phyloP scores from a whole-genome alignment of 1,140 invertebrate species.

The Formica exsecta region DNA sequence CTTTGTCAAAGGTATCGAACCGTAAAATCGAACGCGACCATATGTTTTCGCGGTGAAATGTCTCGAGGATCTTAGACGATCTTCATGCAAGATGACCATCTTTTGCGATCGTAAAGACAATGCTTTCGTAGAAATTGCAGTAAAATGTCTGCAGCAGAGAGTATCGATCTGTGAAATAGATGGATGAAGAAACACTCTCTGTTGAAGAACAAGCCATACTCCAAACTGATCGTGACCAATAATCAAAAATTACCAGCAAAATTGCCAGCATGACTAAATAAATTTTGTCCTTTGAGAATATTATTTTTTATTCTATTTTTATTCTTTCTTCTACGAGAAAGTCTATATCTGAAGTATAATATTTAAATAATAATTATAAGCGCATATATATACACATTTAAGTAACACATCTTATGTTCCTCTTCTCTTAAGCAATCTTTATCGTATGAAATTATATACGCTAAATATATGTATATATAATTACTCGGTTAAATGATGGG shows the following conservation, averaged over 20 bases:
- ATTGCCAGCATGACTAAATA: neutral
- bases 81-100: neutral
- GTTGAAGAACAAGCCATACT: neutral
- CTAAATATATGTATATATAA: neutral
- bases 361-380: conserved; percentile 9
- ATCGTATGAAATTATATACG: conserved; percentile 4
- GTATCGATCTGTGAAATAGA: conserved; percentile 68
- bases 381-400: neutral
- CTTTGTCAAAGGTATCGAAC: conserved; percentile 46
- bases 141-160: conserved; percentile 22
- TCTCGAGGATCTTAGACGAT: neutral
- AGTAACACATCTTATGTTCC: neutral
- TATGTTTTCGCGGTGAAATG: conserved; percentile 23
- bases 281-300: neutral
- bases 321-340: neutral
- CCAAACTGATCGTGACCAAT: neutral
- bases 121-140: conserved; percentile 59
- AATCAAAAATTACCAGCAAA: too few species aligned
- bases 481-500: conserved; percentile 23
- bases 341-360: neutral
- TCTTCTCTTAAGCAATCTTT: conserved; percentile 20
- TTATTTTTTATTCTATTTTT: neutral
- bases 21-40: conserved; percentile 24
- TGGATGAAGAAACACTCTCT: neutral
- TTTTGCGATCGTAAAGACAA: conserved; percentile 52